Conservation (phyloP, 2,113 vertebrate genomes). For the Drymodes brunneopygia region DNA sequence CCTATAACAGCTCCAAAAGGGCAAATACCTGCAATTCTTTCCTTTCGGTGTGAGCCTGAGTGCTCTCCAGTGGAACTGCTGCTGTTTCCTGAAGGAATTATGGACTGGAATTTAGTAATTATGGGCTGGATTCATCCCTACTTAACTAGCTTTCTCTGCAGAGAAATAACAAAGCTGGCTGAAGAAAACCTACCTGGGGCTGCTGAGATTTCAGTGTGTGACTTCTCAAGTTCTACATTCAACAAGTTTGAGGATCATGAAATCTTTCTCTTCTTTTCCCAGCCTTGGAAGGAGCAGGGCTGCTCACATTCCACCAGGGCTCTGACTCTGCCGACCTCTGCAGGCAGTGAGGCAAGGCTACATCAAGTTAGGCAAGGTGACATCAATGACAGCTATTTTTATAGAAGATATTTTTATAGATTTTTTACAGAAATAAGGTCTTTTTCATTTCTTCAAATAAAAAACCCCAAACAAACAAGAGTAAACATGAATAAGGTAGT, state of each 20-base stretch:
- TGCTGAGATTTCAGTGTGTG: not conserved
- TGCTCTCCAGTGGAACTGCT: not conserved
- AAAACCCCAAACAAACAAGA: not conserved
- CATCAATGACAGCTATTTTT: not conserved
- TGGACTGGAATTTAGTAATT: not conserved
- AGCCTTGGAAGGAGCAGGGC: not conserved
- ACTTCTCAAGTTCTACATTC: not conserved
- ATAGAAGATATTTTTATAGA: too few relatives aligned
- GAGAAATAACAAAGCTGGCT: not conserved
- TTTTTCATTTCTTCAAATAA: not conserved
- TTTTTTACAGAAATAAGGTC: not conserved
- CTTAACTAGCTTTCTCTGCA: not conserved
- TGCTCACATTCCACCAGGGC: not conserved
- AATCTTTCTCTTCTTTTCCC: not conserved
- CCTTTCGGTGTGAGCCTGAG: not conserved
- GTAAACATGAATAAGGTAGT: not conserved
- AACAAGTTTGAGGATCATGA: not conserved
- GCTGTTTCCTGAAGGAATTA: not conserved
- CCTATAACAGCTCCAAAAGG: not conserved
- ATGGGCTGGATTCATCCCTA: not conserved
- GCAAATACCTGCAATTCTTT: not conserved
- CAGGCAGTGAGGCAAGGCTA: not conserved
- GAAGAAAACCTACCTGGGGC: not conserved
- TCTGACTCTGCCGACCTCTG: not conserved
- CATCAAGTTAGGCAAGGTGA: too few relatives aligned